Evolutionary conservation across 2,888 invertebrate genomes (phyloP).

Genomic region (Mantis religiosa): DNA sequence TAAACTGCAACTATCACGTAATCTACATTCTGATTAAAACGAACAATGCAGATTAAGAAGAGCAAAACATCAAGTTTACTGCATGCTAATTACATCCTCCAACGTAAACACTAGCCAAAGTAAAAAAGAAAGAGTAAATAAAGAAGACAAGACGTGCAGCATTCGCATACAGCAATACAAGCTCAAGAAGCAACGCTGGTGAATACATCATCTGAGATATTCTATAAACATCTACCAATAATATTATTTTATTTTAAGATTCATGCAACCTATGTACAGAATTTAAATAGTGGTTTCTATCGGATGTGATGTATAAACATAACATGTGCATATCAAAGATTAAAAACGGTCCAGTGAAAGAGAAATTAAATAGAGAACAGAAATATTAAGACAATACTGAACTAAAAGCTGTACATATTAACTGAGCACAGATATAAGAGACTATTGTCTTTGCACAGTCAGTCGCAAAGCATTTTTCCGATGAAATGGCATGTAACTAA

Average conservation of each 20-base stretch:
- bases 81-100: neutral
- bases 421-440: neutral
- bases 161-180: neutral
- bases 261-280: neutral
- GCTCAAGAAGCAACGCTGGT: neutral
- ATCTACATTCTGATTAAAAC: neutral
- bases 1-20: neutral
- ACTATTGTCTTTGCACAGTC: too few relatives aligned
- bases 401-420: too few relatives aligned
- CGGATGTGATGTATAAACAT: neutral
- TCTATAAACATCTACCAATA: neutral
- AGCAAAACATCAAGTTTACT: neutral
- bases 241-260: neutral
- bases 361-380: neutral
- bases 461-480: too few relatives aligned
- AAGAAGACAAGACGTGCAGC: neutral
- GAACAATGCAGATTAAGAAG: neutral
- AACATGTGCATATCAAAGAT: neutral
- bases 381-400: neutral
- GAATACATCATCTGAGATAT: neutral
- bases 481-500: too few relatives aligned
- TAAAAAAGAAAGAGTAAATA: neutral
- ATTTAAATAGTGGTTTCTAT: neutral
- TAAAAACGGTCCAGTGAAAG: neutral
- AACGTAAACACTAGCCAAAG: neutral